These are phyloP conservation scores for Lepeophtheirus salmonis DNA, from an alignment of 1,140 invertebrate species.

Conservation along the genomic window DNA sequence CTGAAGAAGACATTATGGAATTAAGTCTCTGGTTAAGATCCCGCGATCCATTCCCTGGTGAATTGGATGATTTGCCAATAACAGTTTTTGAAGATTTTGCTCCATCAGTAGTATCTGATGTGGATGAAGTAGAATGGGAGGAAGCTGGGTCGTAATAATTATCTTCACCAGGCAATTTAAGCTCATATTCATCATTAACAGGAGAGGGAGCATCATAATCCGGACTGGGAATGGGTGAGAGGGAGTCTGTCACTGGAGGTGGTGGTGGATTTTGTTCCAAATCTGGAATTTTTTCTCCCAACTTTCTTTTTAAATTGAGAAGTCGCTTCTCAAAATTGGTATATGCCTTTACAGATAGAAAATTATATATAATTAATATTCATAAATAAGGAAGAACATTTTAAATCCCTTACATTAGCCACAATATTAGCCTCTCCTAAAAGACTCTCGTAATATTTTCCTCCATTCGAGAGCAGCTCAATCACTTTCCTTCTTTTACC, in stretches of 20 bases:
- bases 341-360: slow-evolving; percentile 10
- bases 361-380: neutral
- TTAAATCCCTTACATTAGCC: slow-evolving; percentile 4
- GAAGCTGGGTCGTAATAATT: neutral
- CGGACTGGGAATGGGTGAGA: slow-evolving; percentile 8
- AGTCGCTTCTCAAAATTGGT: slow-evolving; percentile 13
- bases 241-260: neutral
- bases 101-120: neutral
- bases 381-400: neutral
- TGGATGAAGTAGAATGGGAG: neutral
- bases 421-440: slow-evolving; percentile 16
- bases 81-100: neutral
- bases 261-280: neutral
- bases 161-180: slow-evolving; percentile 10
- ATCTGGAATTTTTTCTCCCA: slow-evolving; percentile 7
- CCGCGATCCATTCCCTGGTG: neutral
- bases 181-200: slow-evolving; percentile 5
- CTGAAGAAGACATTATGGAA: neutral
- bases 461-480: slow-evolving; percentile 10
- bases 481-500: slow-evolving; percentile 14
- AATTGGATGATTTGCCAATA: neutral
- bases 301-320: slow-evolving; percentile 8
- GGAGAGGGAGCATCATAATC: slow-evolving; percentile 18
- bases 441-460: slow-evolving; percentile 18
- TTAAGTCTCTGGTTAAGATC: slow-evolving; percentile 1